Conservation (phyloP, 2,888 invertebrate genomes). For the Phaonia tiefii region DNA sequence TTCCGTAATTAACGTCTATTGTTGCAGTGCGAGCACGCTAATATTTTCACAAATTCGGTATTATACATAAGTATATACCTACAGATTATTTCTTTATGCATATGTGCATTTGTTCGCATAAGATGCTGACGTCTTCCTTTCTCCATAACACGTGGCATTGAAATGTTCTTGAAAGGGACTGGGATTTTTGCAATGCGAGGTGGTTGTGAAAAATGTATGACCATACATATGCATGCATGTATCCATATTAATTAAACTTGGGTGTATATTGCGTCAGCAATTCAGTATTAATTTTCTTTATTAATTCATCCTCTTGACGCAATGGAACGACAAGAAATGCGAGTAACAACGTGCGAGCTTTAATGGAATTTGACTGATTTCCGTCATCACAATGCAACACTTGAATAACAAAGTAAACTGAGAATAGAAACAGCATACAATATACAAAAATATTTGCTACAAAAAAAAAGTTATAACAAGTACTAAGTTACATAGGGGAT, state of each 20-base stretch:
- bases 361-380: too few relatives aligned
- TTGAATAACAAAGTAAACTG: too few relatives aligned
- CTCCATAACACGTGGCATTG: slow-evolving; percentile 19
- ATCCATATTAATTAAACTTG: slow-evolving; percentile 4
- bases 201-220: neutral
- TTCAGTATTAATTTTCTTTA: neutral
- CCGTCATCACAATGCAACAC: too few relatives aligned
- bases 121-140: neutral
- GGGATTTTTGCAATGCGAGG: neutral
- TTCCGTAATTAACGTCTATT: too few relatives aligned
- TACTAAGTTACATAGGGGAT: too few relatives aligned
- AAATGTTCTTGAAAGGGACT: slow-evolving; percentile 1
- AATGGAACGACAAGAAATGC: neutral
- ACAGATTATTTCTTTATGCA: neutral
- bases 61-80: too few relatives aligned
- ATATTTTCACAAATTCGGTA: too few relatives aligned
- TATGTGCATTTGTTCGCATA: neutral
- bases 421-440: too few relatives aligned
- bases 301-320: neutral
- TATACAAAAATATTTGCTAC: too few relatives aligned
- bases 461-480: too few relatives aligned
- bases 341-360: neutral
- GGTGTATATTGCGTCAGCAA: slow-evolving; percentile 50
- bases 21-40: too few relatives aligned
- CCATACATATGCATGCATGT: neutral